A percentile compares a stretch with the other conserved stretches of the same genome.
phyloP scores from a whole-genome alignment of 1,140 invertebrate genomes.

The Aphelinus certus region DNA sequence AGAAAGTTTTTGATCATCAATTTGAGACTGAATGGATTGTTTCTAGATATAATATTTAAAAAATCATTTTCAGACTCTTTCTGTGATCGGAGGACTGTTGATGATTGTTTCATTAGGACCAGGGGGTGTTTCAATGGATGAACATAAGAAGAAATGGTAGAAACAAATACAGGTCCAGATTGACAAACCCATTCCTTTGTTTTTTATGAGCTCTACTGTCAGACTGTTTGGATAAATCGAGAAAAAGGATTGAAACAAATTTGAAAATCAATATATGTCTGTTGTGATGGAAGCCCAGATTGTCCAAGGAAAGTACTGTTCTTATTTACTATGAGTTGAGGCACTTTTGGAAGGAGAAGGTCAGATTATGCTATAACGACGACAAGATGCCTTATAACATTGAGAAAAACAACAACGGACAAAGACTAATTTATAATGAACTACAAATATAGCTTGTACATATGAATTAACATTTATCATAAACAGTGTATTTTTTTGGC shows the following conservation, averaged over 20 bases:
- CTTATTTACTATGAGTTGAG: conserved; percentile 35
- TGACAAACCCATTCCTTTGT: conserved; percentile 35
- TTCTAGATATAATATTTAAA: conserved; percentile 4
- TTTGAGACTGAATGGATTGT: conserved; percentile 7
- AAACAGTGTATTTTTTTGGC: conserved; percentile 53
- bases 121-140: conserved; percentile 99
- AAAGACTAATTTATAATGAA: conserved; percentile 56
- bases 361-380: conserved; percentile 37
- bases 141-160: conserved; percentile 99
- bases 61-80: conserved; percentile 84
- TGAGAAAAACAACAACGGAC: conserved; percentile 44
- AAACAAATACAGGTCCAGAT: conserved; percentile 36
- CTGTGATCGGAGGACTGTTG: conserved; percentile 97
- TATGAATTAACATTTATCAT: conserved; percentile 56
- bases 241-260: conserved; percentile 27
- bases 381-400: conserved; percentile 39
- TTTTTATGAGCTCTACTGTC: conserved; percentile 33
- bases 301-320: conserved; percentile 31
- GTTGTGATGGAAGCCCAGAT: conserved; percentile 20
- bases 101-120: conserved; percentile 98
- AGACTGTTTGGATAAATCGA: conserved; percentile 28
- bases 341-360: conserved; percentile 36
- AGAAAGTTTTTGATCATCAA: no score
- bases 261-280: conserved; percentile 27
- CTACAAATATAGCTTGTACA: conserved; percentile 59